Percentiles rank a stretch among this genome's conserved stretches.
Conservation (phyloP, 2,888 invertebrate species). For the Agrotis exclamationis region DNA sequence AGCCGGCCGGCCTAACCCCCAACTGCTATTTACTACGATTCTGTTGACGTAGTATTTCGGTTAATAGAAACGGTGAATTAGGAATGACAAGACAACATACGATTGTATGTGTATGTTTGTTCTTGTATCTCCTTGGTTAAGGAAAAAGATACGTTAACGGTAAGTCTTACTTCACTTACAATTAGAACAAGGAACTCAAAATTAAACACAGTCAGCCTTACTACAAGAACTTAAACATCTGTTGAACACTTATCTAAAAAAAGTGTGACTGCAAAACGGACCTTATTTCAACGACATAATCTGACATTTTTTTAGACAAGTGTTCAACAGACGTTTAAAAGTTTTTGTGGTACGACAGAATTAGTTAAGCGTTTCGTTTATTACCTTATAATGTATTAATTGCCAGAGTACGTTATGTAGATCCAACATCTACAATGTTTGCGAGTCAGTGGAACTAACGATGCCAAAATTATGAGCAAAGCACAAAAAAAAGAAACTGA, state of each 20-base stretch:
- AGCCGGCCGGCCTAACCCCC: conserved; percentile 59
- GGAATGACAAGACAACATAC: conserved; percentile 37
- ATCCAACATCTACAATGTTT: conserved; percentile 24
- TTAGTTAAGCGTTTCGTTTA: background rate
- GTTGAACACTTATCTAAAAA: too few species aligned
- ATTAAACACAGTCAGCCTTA: too few species aligned
- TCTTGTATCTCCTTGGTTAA: conserved; percentile 21
- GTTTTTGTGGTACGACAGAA: too few species aligned
- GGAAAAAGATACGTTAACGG: background rate
- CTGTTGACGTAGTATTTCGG: conserved; percentile 59
- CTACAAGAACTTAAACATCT: too few species aligned
- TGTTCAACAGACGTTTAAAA: too few species aligned
- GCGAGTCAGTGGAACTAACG: conserved; percentile 32
- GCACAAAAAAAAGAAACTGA: conserved; percentile 45
- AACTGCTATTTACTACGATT: conserved; percentile 64
- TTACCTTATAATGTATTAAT: too few species aligned
- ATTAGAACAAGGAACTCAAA: background rate
- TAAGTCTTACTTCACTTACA: too few species aligned
- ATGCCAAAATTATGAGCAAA: conserved; percentile 28
- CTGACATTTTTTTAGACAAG: too few species aligned
- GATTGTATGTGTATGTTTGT: conserved; percentile 27
- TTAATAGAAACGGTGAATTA: conserved; percentile 54
- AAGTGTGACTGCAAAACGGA: too few species aligned
- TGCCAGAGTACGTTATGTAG: background rate
- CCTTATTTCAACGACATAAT: too few species aligned